Percentiles rank a stretch among this genome's conserved stretches.
Conservation (phyloP, 2,888 invertebrate genomes). For the Coremacera marginata region DNA sequence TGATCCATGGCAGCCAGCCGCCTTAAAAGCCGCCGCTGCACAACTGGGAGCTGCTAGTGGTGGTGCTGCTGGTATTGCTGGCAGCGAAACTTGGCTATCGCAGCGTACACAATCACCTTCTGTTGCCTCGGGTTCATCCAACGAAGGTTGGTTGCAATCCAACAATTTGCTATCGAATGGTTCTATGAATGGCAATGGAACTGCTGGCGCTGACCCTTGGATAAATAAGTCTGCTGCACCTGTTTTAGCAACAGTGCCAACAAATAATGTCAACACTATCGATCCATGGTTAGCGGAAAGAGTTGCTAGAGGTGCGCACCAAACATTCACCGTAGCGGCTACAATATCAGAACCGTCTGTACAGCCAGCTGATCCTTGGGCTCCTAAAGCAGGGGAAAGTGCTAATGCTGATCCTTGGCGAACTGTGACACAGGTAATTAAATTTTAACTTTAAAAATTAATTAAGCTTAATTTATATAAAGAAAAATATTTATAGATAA, state of each 20-base stretch:
- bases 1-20: conserved; percentile 67
- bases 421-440: conserved; percentile 32
- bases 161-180: conserved; percentile 38
- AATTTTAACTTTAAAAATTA: background rate
- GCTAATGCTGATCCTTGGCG: conserved; percentile 75
- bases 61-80: conserved; percentile 50
- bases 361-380: conserved; percentile 63
- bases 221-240: conserved; percentile 57
- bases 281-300: conserved; percentile 65
- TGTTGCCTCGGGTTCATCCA: conserved; percentile 67
- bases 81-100: conserved; percentile 60
- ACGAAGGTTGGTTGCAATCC: conserved; percentile 67
- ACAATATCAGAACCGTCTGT: conserved; percentile 46
- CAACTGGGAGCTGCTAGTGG: conserved; percentile 58
- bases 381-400: conserved; percentile 60
- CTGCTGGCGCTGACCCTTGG: conserved; percentile 61
- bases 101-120: conserved; percentile 68
- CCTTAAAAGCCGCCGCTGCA: conserved; percentile 47
- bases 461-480: too few species aligned
- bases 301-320: conserved; percentile 38
- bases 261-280: conserved; percentile 49
- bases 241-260: conserved; percentile 48
- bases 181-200: conserved; percentile 54
- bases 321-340: conserved; percentile 43
- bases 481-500: too few species aligned